Evolutionary conservation across 2,797 vertebrate species (phyloP), one percentile per base, ranked within the genome.

Genomic region (Typhlichthys subterraneus): DNA sequence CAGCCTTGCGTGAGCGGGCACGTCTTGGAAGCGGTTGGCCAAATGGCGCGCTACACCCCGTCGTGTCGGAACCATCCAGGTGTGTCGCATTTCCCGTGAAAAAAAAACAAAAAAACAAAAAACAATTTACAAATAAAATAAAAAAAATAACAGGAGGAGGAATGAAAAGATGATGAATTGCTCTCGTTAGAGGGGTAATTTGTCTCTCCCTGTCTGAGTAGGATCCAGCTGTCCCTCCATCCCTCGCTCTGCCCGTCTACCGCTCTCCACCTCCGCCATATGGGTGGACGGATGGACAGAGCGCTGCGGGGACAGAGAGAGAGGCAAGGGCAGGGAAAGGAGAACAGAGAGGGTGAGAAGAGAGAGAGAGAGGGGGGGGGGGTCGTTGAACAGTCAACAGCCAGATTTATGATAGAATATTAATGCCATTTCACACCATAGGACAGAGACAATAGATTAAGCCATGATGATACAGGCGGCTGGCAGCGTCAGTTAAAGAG

Each of bases 181-280:
- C 86, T 91, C 91, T 94, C 92, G 93, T 94, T 93, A 93, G 90
- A 85, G 84, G 84, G 87, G 91, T 92, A 94, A 94, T 94, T 93
- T 94, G 93, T 94, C 92, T 93, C 91, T 92, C 87, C 92, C 92
- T 91, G 77, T 92, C 87, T 93, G 92, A 93, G 90, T 92, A 89
- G 87, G 88, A 89, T 93, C 92, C 93, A 94, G 92, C 91, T 94
- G 93, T 94, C 90, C 88, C 86, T 91, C 88, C 87, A 85, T 87
- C 87, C 87, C 87, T 91, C 81, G 80, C 85, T 81, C 79, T 78
- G 75, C 81, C 88, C 85, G 81, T 73, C 80, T 74, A 80, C 73
- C 84, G 70, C 80, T 88, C 84, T 85, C 85, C 85, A 89, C 85
- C 87, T 88, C 77, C 67, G 81, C 89, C 93, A 94, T 92, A 94